Evolutionary conservation across 2,797 vertebrate species (phyloP), one percentile per base, ranked within the genome.

Genomic region (Catharus ustulatus): DNA sequence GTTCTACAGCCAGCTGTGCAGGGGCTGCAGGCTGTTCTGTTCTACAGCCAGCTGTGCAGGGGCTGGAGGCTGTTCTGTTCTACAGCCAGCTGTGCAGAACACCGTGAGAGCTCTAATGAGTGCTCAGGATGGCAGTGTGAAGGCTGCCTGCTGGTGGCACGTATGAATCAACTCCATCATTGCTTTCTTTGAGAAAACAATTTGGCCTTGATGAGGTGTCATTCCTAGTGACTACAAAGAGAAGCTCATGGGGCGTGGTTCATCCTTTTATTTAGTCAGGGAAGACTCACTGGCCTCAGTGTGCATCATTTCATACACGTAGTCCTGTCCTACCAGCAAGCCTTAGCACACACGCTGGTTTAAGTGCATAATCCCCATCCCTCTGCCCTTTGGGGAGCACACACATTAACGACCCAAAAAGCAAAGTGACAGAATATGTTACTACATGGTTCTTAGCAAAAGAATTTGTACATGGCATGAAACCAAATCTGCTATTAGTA

Each of bases 161-260:
- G 27, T 11, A 3, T 2, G 19, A 84, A 69, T 40, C 24, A 80
- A 40, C 16, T 49, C 59, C 67, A 10, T 15, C 3, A 11, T 9
- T 26, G 32, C 54, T 71, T 34, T 32, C 1, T 1, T 6, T 51
- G 46, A 38, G 61, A 51, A 83, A 69, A 69, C 24, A 19, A 14
- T 19, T 40, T 1, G 0, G 38, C 66, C 45, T 63, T n/a, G 59
- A 49, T 11, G 32, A 42, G 24, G 16, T 0, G 2, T 13, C 43
- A 11, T 15, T 67, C 52, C 54, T 26, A 67, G 51, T 21, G 61
- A 32, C 52, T 42, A 0, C 36, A 62, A 71, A 58, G 36, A 22
- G 21, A 11, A 34, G 22, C 21, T 45, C 76, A 7, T 22, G 36
- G 46, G 40, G 34, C 51, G 57, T 68, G 40, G 12, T 55, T 71